phyloP scores from a whole-genome alignment of 2,888 invertebrate genomes.

The Coremacera marginata region DNA sequence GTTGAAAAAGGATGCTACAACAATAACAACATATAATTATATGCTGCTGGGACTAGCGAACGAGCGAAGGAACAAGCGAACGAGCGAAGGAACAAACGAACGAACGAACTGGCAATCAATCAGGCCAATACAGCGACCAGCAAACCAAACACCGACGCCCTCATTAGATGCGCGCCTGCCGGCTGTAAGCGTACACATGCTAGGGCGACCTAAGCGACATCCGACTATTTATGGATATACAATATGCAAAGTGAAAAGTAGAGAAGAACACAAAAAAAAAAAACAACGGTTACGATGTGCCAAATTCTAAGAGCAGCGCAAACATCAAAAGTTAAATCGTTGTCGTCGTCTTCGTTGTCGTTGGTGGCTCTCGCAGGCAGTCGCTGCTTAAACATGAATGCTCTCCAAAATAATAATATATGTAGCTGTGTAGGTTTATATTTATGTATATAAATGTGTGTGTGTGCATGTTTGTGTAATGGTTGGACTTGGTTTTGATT shows the following conservation, averaged over 20 bases:
- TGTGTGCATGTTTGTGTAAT: not conserved
- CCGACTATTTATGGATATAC: not conserved
- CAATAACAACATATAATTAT: too few species aligned
- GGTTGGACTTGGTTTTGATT: constrained; percentile 2
- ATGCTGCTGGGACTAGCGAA: not conserved
- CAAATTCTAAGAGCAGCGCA: constrained; percentile 21
- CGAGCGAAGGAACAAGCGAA: too few species aligned
- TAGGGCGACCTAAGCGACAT: not conserved
- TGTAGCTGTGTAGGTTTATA: too few species aligned
- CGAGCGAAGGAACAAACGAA: not conserved
- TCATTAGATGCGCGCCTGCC: not conserved
- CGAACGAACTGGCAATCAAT: not conserved
- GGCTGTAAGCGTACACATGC: not conserved
- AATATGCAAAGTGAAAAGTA: constrained; percentile 2
- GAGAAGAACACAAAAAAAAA: not conserved
- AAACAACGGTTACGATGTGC: constrained; percentile 13
- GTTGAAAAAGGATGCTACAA: not conserved
- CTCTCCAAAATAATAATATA: too few species aligned
- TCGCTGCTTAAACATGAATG: too few species aligned
- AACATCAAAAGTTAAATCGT: constrained; percentile 2
- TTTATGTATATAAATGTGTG: not conserved
- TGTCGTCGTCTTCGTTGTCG: not conserved
- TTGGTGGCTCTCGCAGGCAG: not conserved
- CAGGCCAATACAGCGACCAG: not conserved
- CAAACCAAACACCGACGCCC: not conserved